Evolutionary conservation across 2,797 vertebrate genomes (phyloP), one percentile per base, ranked within the genome.

Genomic region (Phaenicophaeus curvirostris): DNA sequence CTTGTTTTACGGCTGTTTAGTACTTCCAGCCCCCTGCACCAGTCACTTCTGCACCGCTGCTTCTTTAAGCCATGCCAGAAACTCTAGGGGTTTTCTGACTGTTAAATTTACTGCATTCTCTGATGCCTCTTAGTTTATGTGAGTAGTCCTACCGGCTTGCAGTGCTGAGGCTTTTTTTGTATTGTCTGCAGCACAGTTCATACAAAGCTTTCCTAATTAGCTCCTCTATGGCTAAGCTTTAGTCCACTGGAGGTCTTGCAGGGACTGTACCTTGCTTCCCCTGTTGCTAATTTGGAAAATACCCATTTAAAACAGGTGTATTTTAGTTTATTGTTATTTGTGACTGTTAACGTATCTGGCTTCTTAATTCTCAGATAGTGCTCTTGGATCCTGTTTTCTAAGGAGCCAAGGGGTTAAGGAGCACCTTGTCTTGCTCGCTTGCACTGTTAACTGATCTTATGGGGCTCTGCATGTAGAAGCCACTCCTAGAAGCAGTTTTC

Each of bases 181-280:
- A 46, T 9, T 65, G 8, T 68, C 58, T 28, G 2, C 7, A 2
- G 39, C 6, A 0, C 0, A 2, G 10, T 15, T 66, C 2, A 3
- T 31, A 23, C 5, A 44, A 31, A 85, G 8, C 18, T 55, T 91
- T 54, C 33, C 31, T 58, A 41, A 33, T 39, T 31, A 59, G n/a
- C 18, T 85, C 27, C 30, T n/a, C 7, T 10, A 21, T 13, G 39
- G 24, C 21, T 67, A 27, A 57, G 30, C 25, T 16, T 89, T 16
- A 65, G 12, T n/a, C 6, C 3, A 5, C 13, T 27, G 42, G 8
- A 69, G 48, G 46, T 50, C 31, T 48, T 72, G 25, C 18, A 30
- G 73, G 37, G n/a, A 15, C 19, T 46, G 11, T 54, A 59, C 27
- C 6, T 73, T 27, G 19, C 21, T 79, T 58, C 46, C 2, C 28